A percentile compares a stretch with the other conserved stretches of the same genome.
phyloP scores from a whole-genome alignment of 2,888 invertebrate species.

The Aspidapion aeneum region DNA sequence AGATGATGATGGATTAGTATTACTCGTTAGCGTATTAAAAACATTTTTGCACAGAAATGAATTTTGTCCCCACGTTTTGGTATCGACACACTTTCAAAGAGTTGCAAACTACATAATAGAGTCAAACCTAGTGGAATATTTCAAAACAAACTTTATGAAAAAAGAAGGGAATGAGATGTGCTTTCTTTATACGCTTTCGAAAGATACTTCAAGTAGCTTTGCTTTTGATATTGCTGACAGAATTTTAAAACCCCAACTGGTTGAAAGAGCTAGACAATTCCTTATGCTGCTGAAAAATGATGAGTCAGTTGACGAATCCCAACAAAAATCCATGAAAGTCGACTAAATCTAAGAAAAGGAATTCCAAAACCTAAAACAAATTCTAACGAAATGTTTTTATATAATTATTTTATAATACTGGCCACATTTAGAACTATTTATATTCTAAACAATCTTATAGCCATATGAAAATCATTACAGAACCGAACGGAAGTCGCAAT shows the following conservation, averaged over 20 bases:
- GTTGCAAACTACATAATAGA: constrained; percentile 57
- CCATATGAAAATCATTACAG: constrained; percentile 75
- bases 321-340: too few relatives aligned
- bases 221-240: constrained; percentile 65
- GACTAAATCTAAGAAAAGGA: too few relatives aligned
- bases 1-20: constrained; percentile 69
- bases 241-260: constrained; percentile 55
- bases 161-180: constrained; percentile 52
- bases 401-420: too few relatives aligned
- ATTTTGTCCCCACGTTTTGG: constrained; percentile 69
- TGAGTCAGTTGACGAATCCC: too few relatives aligned
- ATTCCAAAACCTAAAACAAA: too few relatives aligned
- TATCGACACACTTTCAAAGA: constrained; percentile 75
- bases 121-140: constrained; percentile 44
- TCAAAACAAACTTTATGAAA: constrained; percentile 40
- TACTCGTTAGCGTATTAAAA: constrained; percentile 66
- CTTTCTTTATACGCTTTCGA: constrained; percentile 62
- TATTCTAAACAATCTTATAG: constrained; percentile 49
- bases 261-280: constrained; percentile 54
- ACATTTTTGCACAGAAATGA: constrained; percentile 57
- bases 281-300: constrained; percentile 40
- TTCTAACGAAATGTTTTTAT: too few relatives aligned
- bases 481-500: constrained; percentile 88
- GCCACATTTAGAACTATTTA: too few relatives aligned
- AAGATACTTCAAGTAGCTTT: constrained; percentile 58